phyloP scores from a whole-genome alignment of 2,797 vertebrate genomes.

The Chloroceryle amazona region DNA sequence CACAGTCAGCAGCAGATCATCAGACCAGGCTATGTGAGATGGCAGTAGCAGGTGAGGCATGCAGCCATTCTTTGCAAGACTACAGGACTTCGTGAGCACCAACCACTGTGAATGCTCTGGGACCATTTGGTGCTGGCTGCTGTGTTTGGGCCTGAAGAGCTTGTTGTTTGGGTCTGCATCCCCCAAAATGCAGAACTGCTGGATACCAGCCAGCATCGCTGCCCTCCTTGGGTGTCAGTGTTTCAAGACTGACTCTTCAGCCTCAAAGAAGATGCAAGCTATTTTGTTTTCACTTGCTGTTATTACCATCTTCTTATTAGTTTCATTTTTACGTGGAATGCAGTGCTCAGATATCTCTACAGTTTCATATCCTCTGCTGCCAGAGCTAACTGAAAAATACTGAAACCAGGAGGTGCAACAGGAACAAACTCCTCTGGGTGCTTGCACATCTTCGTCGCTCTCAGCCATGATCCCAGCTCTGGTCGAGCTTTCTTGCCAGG shows the following conservation, averaged over 20 bases:
- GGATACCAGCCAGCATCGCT: not conserved
- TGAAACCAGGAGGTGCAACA: not conserved
- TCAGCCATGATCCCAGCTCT: not conserved
- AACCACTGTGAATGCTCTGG: not conserved
- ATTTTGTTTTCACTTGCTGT: not conserved
- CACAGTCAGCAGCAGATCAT: not conserved
- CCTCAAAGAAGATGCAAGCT: not conserved
- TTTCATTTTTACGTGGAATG: conserved; percentile 44
- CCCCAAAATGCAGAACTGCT: not conserved
- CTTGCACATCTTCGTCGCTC: not conserved
- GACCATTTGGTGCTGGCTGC: not conserved
- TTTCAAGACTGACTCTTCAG: not conserved
- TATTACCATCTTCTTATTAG: not conserved
- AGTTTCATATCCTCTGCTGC: conserved; percentile 16
- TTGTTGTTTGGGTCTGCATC: not conserved
- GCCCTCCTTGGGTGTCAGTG: not conserved
- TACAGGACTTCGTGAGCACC: not conserved
- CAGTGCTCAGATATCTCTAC: not conserved
- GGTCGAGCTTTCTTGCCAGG: not conserved
- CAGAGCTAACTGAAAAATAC: conserved; percentile 3
- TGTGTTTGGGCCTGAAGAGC: not conserved
- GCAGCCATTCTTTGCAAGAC: not conserved
- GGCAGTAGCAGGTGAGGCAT: not conserved
- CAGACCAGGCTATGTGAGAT: not conserved
- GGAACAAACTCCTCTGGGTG: not conserved